Evolutionary conservation across 2,888 invertebrate species (phyloP).

Genomic region (Platycnemis pennipes): DNA sequence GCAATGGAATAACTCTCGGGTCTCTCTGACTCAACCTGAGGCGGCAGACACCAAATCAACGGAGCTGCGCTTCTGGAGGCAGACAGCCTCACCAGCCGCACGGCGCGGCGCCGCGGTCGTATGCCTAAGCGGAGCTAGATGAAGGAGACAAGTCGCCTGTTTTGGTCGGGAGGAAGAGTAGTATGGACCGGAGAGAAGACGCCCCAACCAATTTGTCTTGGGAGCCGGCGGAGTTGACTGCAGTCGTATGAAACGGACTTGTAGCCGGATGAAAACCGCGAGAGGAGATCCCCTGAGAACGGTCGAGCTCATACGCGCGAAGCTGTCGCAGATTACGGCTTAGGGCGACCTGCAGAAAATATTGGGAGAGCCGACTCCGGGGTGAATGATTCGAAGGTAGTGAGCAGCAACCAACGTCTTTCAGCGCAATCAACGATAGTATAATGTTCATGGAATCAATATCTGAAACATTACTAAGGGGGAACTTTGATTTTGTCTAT

Average conservation of each 20-base stretch:
- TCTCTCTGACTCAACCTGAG: neutral
- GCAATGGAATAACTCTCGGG: neutral
- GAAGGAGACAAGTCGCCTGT: neutral
- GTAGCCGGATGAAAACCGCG: neutral
- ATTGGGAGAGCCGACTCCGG: neutral
- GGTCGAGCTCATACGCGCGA: neutral
- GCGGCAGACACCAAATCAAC: neutral
- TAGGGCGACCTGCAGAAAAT: neutral
- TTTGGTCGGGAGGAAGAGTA: neutral
- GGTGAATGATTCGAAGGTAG: neutral
- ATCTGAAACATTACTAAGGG: no score
- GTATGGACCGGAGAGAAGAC: neutral
- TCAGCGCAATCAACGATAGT: neutral
- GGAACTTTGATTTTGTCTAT: no score
- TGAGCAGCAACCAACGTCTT: neutral
- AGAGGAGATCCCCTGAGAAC: neutral
- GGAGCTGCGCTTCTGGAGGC: neutral
- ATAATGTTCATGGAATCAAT: neutral
- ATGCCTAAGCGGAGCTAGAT: neutral
- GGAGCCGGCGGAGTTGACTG: neutral
- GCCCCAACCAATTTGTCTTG: slow-evolving; percentile 2
- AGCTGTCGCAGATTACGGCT: neutral
- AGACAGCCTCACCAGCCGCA: neutral
- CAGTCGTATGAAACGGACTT: neutral
- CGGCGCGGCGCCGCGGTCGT: neutral